Evolutionary conservation across 2,113 vertebrate genomes (phyloP).

Genomic region (Piliocolobus tephrosceles): DNA sequence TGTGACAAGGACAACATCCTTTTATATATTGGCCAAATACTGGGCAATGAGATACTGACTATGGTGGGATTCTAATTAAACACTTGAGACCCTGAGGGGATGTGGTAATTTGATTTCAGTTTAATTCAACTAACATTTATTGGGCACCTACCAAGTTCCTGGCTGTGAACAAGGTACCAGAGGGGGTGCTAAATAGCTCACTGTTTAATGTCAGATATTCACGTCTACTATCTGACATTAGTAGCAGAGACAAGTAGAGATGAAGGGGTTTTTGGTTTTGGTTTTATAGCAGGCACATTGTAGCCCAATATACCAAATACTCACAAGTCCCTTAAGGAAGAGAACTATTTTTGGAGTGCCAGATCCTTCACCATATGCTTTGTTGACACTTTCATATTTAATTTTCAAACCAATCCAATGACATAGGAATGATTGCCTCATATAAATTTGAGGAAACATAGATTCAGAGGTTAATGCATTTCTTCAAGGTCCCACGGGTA

Average conservation of each 20-base stretch:
- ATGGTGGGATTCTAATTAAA: constrained; percentile 15
- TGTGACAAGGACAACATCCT: constrained; percentile 30
- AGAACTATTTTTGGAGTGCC: not conserved
- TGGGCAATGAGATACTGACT: not conserved
- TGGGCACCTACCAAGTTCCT: constrained; percentile 5
- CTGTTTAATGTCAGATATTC: not conserved
- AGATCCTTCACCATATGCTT: not conserved
- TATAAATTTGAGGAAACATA: constrained; percentile 24
- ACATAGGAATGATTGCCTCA: not conserved
- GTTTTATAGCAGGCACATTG: not conserved
- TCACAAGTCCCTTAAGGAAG: constrained; percentile 15
- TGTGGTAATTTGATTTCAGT: constrained; percentile 43
- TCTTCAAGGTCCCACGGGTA: constrained; percentile 20
- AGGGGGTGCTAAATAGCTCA: not conserved
- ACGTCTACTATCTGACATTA: too few relatives aligned
- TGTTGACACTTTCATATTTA: constrained; percentile 48
- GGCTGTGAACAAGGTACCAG: not conserved
- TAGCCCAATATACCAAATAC: not conserved
- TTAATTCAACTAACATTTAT: constrained; percentile 38
- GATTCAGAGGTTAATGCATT: constrained; percentile 18
- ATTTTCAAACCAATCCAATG: constrained; percentile 40
- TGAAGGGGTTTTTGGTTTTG: not conserved
- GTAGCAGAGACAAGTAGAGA: not conserved
- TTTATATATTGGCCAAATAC: not conserved
- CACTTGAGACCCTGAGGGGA: not conserved